Conservation (phyloP, 2,888 invertebrate species). For the Hipparchia semele region DNA sequence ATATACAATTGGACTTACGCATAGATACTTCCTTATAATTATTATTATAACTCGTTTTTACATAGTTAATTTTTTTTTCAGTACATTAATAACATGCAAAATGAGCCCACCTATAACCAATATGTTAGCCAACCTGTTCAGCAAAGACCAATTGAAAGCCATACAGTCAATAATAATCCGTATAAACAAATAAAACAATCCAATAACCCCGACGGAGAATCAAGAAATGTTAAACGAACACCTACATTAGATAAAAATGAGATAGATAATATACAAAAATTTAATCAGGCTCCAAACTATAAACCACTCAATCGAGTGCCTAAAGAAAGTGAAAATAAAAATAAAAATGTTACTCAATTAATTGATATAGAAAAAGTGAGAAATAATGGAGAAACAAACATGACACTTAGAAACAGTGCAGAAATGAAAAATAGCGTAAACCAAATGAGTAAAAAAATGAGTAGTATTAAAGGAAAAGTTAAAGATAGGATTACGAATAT, state of each 20-base stretch:
- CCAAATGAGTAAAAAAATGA: conserved; percentile 1
- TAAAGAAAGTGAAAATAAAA: background rate
- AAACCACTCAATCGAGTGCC: background rate
- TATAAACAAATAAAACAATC: background rate
- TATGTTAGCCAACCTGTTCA: background rate
- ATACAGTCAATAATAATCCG: background rate
- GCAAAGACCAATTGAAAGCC: background rate
- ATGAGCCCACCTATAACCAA: conserved; percentile 5
- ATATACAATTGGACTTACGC: no score
- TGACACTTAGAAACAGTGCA: background rate
- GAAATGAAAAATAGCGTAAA: conserved; percentile 1
- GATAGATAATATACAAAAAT: background rate
- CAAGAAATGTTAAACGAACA: background rate
- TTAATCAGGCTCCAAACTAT: background rate
- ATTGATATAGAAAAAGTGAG: background rate
- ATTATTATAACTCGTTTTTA: background rate
- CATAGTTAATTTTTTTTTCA: background rate
- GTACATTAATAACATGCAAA: conserved; percentile 4
- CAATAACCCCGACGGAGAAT: background rate
- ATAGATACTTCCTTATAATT: background rate
- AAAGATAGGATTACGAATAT: conserved; percentile 1
- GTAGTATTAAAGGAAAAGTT: conserved; percentile 2
- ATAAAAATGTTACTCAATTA: background rate
- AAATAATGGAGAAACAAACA: background rate
- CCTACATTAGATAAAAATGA: background rate